phyloP scores from a whole-genome alignment of 2,888 invertebrate genomes.

The Nephrotoma appendiculata region DNA sequence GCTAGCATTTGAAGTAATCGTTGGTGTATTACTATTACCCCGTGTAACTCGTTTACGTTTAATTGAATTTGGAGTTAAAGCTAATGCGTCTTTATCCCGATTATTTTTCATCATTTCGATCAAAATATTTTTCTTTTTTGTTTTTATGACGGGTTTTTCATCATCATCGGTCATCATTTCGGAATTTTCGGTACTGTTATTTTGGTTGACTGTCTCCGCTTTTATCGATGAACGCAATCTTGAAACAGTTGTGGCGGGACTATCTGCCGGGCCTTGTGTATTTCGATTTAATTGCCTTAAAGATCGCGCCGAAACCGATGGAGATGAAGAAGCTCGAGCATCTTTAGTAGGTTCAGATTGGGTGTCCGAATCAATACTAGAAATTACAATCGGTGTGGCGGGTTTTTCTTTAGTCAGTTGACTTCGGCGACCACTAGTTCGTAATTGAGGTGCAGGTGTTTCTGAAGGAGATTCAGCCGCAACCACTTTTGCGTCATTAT shows the following conservation, averaged over 20 bases:
- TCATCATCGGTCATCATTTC: not conserved
- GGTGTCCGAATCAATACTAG: slow-evolving; percentile 9
- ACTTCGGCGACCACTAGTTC: not conserved
- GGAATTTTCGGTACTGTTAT: slow-evolving; percentile 22
- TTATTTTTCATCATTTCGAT: slow-evolving; percentile 14
- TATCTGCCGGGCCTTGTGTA: not conserved
- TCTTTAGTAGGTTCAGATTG: slow-evolving; percentile 11
- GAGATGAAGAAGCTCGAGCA: not conserved
- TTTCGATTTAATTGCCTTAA: not conserved
- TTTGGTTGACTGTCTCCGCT: slow-evolving; percentile 1
- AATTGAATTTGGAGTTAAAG: not conserved
- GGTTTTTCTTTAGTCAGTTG: not conserved
- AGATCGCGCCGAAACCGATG: slow-evolving; percentile 3
- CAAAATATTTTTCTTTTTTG: slow-evolving; percentile 28
- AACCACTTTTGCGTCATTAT: slow-evolving; percentile 10
- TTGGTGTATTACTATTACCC: not conserved
- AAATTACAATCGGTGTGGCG: not conserved
- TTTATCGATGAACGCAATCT: not conserved
- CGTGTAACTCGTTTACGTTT: not conserved
- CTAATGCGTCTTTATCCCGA: not conserved
- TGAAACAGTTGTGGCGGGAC: not conserved
- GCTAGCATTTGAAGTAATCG: not conserved
- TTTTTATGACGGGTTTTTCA: not conserved
- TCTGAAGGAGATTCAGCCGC: slow-evolving; percentile 6
- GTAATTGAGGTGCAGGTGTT: not conserved